phyloP scores from a whole-genome alignment of 2,888 invertebrate species.

The Himalopsyche tibetana region DNA sequence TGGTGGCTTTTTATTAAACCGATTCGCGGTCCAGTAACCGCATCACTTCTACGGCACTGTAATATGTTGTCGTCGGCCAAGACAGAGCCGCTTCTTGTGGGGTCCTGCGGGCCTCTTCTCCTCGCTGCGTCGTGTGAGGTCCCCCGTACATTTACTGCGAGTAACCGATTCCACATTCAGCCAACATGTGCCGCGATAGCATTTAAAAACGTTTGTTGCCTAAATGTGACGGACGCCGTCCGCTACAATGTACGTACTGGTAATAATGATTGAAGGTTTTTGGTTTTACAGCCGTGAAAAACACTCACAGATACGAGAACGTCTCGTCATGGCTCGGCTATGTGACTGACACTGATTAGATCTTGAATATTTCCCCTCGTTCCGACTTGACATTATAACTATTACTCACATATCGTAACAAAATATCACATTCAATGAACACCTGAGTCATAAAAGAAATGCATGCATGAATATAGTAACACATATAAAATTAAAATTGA shows the following conservation, averaged over 20 bases:
- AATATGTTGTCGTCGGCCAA: background rate
- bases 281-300: constrained; percentile 16
- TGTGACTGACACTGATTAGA: constrained; percentile 34
- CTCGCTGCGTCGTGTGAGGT: constrained; percentile 29
- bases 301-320: constrained; percentile 4
- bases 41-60: background rate
- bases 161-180: constrained; percentile 11
- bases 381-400: background rate
- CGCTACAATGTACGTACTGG: background rate
- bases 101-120: constrained; percentile 20
- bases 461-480: background rate
- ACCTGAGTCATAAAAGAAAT: background rate
- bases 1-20: background rate
- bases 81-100: constrained; percentile 35
- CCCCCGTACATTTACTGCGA: constrained; percentile 15
- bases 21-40: constrained; percentile 14
- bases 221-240: constrained; percentile 22
- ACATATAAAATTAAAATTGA: too few species aligned
- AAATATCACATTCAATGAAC: background rate
- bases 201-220: constrained; percentile 26
- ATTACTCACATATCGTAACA: constrained; percentile 13
- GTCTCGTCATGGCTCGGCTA: background rate
- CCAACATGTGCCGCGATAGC: constrained; percentile 22
- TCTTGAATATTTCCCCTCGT: background rate
- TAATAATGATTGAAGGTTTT: constrained; percentile 34